phyloP scores from a whole-genome alignment of 2,797 vertebrate genomes.

The Myotis vivesi region DNA sequence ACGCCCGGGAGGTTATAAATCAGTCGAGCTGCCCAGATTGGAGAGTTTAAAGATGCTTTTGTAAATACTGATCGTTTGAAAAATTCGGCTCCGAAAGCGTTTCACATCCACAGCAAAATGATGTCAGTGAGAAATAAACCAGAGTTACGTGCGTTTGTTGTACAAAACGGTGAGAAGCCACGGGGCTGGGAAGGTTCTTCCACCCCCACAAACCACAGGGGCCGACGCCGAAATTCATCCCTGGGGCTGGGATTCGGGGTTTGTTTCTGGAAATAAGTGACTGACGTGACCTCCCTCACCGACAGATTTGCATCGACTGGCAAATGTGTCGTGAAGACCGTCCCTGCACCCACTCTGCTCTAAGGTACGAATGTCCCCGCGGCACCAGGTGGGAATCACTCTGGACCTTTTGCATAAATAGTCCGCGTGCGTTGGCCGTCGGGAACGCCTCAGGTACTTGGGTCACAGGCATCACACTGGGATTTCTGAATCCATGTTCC shows the following conservation, averaged over 20 bases:
- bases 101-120: background rate
- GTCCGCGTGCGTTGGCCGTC: background rate
- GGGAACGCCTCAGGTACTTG: background rate
- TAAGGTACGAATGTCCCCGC: accelerated
- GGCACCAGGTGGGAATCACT: background rate
- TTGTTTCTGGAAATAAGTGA: background rate
- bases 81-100: background rate
- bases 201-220: background rate
- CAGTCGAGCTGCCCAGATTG: too few relatives aligned
- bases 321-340: background rate
- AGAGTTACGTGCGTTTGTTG: background rate
- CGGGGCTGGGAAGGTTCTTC: background rate
- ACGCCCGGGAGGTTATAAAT: accelerated
- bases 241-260: background rate
- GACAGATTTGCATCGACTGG: background rate
- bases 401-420: background rate
- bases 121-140: background rate
- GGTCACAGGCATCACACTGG: background rate
- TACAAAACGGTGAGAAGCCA: too few relatives aligned
- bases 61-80: background rate
- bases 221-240: background rate
- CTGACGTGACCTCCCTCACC: background rate
- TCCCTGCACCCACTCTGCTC: background rate
- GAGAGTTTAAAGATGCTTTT: background rate
- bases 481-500: background rate